Conservation (phyloP, 1,140 invertebrate species). For the Halyomorpha halys region DNA sequence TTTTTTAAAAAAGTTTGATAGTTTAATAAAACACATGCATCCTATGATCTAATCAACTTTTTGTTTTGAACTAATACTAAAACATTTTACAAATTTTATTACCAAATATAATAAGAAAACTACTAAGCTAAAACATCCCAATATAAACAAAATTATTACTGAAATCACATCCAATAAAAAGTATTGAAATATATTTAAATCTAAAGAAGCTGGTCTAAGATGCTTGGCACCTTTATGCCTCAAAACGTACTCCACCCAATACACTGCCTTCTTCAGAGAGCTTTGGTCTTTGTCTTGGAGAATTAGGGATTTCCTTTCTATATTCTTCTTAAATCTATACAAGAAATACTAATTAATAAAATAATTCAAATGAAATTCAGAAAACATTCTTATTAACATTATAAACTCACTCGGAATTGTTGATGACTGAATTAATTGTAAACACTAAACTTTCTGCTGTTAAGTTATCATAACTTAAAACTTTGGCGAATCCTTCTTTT, state of each 20-base stretch:
- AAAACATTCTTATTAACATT: not conserved
- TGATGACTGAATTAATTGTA: constrained; percentile 24
- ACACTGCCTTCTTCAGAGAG: constrained; percentile 44
- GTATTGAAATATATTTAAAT: constrained; percentile 46
- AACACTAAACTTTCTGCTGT: constrained; percentile 21
- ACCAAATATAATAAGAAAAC: too few relatives aligned
- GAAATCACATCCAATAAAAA: constrained; percentile 45
- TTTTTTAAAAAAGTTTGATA: too few relatives aligned
- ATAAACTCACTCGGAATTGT: not conserved
- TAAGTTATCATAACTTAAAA: constrained; percentile 23
- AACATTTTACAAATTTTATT: too few relatives aligned
- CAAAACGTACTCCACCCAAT: constrained; percentile 49
- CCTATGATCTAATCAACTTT: too few relatives aligned
- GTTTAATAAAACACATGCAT: too few relatives aligned
- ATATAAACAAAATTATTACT: too few relatives aligned
- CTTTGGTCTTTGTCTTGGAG: constrained; percentile 45
- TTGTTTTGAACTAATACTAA: too few relatives aligned
- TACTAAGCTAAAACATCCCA: too few relatives aligned
- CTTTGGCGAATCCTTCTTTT: constrained; percentile 29
- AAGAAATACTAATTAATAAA: too few relatives aligned
- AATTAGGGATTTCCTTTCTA: constrained; percentile 18
- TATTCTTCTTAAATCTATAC: constrained; percentile 16
- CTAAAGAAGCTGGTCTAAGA: constrained; percentile 35
- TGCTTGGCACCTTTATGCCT: constrained; percentile 39
- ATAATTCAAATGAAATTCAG: too few relatives aligned